phyloP scores from a whole-genome alignment of 2,797 vertebrate species.

The Acipenser transmontanus region DNA sequence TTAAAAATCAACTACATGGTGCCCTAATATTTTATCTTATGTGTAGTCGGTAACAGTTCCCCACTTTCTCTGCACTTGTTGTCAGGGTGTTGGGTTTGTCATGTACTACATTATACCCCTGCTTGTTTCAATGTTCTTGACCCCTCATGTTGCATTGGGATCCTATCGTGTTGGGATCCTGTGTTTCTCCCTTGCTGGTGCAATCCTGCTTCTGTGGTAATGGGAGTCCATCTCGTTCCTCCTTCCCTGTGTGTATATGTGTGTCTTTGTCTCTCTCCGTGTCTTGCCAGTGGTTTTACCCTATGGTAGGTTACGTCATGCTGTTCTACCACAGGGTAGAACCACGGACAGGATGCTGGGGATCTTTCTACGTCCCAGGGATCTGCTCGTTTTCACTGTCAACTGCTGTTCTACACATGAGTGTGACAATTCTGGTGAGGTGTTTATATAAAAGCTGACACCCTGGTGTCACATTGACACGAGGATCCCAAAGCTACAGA shows the following conservation, averaged over 20 bases:
- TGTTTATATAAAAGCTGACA: too few species aligned
- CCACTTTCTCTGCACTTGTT: neutral
- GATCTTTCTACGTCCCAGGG: conserved; percentile 72
- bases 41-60: neutral
- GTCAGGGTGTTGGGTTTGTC: neutral
- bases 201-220: conserved; percentile 17
- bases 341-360: conserved; percentile 98
- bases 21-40: too few species aligned
- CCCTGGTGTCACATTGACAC: conserved; percentile 13
- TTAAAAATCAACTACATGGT: too few species aligned
- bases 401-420: too few species aligned
- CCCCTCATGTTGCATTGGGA: neutral
- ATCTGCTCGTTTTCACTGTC: conserved; percentile 35
- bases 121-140: neutral
- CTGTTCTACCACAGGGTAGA: conserved; percentile 99
- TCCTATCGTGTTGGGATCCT: conserved; percentile 7
- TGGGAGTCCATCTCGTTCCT: conserved; percentile 34
- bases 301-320: conserved; percentile 99
- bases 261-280: conserved; percentile 71
- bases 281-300: conserved; percentile 99
- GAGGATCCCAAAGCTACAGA: neutral
- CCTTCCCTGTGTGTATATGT: conserved; percentile 44
- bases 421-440: too few species aligned
- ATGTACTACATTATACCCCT: neutral
- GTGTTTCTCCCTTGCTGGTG: neutral